These are phyloP conservation scores for Scomber japonicus DNA, from an alignment of 2,113 vertebrate genomes.

Conservation along the genomic window DNA sequence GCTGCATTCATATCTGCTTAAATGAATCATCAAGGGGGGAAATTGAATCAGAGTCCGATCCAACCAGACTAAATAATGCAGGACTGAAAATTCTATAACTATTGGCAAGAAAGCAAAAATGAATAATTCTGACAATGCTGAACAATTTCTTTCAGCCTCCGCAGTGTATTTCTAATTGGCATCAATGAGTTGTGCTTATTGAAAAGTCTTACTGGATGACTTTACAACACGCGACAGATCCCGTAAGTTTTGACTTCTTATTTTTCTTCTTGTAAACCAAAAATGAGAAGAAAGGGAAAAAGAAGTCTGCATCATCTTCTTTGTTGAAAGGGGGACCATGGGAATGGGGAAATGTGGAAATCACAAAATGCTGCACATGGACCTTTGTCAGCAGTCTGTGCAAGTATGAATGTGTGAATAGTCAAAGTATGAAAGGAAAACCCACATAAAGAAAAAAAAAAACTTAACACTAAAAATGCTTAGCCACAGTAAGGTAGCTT, in stretches of 20 bases:
- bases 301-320: not conserved
- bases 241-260: not conserved
- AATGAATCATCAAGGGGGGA: no score
- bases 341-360: not conserved
- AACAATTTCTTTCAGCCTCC: not conserved
- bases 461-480: not conserved
- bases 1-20: no score
- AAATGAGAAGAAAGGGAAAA: not conserved
- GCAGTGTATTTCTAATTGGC: not conserved
- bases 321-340: not conserved
- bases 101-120: no score
- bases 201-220: not conserved
- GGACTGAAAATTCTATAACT: no score
- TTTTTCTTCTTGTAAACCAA: slow-evolving; percentile 7
- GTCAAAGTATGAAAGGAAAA: slow-evolving; percentile 19
- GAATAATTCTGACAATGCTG: no score
- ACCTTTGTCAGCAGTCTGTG: slow-evolving; percentile 59
- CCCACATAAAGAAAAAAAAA: not conserved
- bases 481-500: not conserved
- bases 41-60: no score
- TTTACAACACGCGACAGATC: not conserved
- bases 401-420: not conserved
- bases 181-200: not conserved
- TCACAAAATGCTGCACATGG: slow-evolving; percentile 1
- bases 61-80: no score